These are phyloP conservation scores for Acanthiza pusilla DNA, from an alignment of 2,797 vertebrate species.

Conservation along the genomic window DNA sequence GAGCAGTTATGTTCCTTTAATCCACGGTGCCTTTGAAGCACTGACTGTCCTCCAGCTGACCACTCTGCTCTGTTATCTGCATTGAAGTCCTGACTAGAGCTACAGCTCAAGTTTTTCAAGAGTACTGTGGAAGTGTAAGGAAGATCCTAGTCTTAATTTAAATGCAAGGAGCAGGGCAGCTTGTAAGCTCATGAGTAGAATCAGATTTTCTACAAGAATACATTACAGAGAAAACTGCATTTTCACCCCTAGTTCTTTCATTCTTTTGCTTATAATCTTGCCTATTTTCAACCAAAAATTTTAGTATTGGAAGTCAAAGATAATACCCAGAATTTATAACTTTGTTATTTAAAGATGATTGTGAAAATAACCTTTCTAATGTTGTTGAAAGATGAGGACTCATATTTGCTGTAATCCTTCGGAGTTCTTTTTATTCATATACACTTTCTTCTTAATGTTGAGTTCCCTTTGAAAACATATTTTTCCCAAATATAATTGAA, in stretches of 20 bases:
- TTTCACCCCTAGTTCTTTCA: neutral
- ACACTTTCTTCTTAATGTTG: neutral
- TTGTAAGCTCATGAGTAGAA: neutral
- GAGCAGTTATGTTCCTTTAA: slow-evolving; percentile 8
- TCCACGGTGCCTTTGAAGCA: neutral
- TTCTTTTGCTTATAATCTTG: neutral
- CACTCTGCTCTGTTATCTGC: neutral
- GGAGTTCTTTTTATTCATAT: neutral
- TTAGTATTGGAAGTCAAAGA: neutral
- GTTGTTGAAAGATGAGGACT: neutral
- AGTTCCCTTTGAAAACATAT: neutral
- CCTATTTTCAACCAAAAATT: neutral
- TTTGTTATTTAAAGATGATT: neutral
- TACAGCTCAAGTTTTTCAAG: neutral
- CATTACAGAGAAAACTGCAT: neutral
- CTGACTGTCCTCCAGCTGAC: slow-evolving; percentile 19
- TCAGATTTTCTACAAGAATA: neutral
- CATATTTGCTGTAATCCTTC: neutral
- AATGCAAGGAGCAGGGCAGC: neutral
- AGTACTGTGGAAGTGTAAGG: neutral
- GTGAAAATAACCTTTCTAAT: neutral
- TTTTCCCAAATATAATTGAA: neutral
- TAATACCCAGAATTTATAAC: neutral
- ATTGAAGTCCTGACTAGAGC: slow-evolving; percentile 10
- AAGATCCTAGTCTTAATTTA: neutral